Evolutionary conservation across 2,888 invertebrate genomes (phyloP), one percentile per base, ranked within the genome.

Genomic region (Andrena trimmerana): DNA sequence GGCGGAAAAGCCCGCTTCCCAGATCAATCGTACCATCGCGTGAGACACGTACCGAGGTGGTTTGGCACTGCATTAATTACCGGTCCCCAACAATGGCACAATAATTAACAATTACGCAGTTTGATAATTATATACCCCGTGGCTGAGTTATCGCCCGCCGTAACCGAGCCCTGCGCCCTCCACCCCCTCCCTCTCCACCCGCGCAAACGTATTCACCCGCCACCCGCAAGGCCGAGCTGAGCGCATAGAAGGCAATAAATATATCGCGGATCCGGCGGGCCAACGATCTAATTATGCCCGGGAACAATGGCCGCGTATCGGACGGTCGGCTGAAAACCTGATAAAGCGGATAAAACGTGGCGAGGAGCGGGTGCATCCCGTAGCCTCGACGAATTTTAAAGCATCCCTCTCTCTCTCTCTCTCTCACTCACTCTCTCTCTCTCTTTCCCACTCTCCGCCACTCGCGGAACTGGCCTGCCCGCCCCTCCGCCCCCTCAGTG

Each of bases 31-130:
- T 73, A 77, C 73, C 73, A 89, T 90, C 90, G 87, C 89, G 89
- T 89, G 88, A 89, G 88, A 90, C 88, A 74, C 82, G 74, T 86
- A 79, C 72, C 78, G 72, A 67, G 82, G 78, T 83, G 90, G 85
- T 91, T 90, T 86, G 90, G 90, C 88, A 90, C 86, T 86, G 88
- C 90, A 90, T 92, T 92, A 92, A 93, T 93, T 92, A 92, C 90
- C 87, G 88, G 81, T 63, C 81, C 71, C 83, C 83, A 91, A 93
- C 93, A 92, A 92, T 93, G 88, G 92, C 84, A 90, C 91, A 92
- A 93, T 93, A 93, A 93, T 93, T 93, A 93, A 93, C 93, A 93
- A 93, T 93, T 93, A 93, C 90, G 88, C 90, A 88, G 91, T 88
- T 90, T 91, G 92, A 91, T 93, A 93, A 93, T 93, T 92, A 92